Evolutionary conservation across 2,797 vertebrate species (phyloP).

Genomic region (Prionace glauca): DNA sequence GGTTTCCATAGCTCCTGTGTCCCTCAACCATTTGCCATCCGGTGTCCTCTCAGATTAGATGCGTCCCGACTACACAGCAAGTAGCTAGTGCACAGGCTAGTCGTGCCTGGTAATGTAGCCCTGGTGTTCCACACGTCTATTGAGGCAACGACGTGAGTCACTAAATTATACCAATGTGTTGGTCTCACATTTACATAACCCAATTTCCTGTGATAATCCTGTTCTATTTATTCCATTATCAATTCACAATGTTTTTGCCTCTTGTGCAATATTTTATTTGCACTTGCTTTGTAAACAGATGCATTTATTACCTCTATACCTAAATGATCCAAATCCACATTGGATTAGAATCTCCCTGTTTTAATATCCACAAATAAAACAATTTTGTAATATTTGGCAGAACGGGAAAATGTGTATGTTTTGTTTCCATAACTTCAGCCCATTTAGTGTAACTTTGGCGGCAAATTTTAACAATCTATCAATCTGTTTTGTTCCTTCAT

Average conservation of each 20-base stretch:
- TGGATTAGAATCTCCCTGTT: constrained; percentile 1
- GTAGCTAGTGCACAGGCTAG: neutral
- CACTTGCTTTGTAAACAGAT: neutral
- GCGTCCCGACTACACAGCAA: neutral
- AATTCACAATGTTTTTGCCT: neutral
- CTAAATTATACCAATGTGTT: neutral
- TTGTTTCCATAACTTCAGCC: neutral
- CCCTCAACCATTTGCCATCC: neutral
- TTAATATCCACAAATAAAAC: neutral
- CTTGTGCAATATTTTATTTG: neutral
- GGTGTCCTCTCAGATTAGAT: neutral
- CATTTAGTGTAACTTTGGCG: neutral
- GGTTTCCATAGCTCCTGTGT: neutral
- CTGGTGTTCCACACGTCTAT: neutral
- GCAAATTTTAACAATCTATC: neutral
- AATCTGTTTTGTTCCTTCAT: neutral
- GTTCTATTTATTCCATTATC: neutral
- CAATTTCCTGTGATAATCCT: neutral
- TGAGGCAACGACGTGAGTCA: neutral
- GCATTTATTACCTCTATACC: neutral
- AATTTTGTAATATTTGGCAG: neutral
- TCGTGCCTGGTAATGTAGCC: neutral
- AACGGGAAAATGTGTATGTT: neutral
- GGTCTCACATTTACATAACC: neutral
- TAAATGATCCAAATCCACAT: neutral